These are phyloP conservation scores for Achroia grisella DNA, from an alignment of 1,140 invertebrate genomes.

Conservation along the genomic window DNA sequence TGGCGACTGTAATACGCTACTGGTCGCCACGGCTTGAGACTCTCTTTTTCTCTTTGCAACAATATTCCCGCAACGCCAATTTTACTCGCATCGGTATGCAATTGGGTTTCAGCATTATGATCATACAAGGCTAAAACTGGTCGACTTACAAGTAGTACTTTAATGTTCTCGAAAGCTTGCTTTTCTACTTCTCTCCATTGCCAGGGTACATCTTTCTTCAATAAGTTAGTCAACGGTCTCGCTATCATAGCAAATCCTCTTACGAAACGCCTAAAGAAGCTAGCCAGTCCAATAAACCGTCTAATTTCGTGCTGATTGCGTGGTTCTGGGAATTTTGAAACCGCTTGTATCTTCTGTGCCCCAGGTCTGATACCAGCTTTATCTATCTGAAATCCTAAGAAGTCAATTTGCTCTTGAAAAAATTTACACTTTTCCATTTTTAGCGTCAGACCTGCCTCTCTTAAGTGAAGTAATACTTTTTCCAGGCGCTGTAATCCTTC, in stretches of 20 bases:
- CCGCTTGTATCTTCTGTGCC: neutral
- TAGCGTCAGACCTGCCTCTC: neutral
- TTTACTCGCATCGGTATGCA: constrained; percentile 10
- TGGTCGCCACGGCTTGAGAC: neutral
- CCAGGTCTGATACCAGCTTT: neutral
- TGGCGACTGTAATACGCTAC: constrained; percentile 1
- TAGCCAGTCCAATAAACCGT: neutral
- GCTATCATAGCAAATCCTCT: constrained; percentile 25
- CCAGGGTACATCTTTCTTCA: constrained; percentile 1
- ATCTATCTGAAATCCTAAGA: neutral
- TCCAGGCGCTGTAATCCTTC: neutral
- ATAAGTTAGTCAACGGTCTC: too few species aligned
- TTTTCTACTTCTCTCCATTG: constrained; percentile 1
- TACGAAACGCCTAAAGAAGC: constrained; percentile 36
- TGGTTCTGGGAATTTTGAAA: neutral
- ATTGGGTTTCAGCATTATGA: constrained; percentile 1
- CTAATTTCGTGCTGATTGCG: neutral
- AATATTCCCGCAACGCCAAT: constrained; percentile 6
- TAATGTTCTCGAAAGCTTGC: constrained; percentile 1
- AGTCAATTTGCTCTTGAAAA: too few species aligned
- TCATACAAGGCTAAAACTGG: constrained; percentile 8
- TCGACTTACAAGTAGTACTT: neutral
- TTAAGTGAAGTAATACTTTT: neutral
- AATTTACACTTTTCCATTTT: neutral
- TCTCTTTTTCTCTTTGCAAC: neutral